These are phyloP conservation scores for Tetrao urogallus DNA, from an alignment of 2,113 vertebrate species.

Conservation along the genomic window DNA sequence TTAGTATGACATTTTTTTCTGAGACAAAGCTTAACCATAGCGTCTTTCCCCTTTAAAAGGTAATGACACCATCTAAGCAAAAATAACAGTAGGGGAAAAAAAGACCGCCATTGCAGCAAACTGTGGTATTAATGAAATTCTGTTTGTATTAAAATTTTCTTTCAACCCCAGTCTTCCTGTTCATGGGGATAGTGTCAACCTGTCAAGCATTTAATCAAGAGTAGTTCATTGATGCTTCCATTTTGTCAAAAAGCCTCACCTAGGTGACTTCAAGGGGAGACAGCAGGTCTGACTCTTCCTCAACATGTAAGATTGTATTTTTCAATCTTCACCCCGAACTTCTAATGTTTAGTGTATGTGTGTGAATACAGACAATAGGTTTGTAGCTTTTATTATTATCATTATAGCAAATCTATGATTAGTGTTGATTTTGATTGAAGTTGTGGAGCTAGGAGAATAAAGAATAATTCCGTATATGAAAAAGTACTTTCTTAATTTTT, in stretches of 20 bases:
- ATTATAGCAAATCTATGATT: not conserved
- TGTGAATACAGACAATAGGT: not conserved
- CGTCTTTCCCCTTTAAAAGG: conserved; percentile 45
- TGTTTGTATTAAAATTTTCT: conserved; percentile 76
- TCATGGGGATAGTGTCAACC: conserved; percentile 64
- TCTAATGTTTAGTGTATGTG: not conserved
- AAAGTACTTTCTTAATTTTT: not conserved
- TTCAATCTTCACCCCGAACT: conserved; percentile 30
- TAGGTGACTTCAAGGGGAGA: conserved; percentile 68
- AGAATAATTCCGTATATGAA: not conserved
- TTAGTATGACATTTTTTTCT: conserved; percentile 42
- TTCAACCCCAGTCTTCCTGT: conserved; percentile 63
- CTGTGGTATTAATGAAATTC: conserved; percentile 76
- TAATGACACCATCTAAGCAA: conserved; percentile 57
- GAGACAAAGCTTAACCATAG: conserved; percentile 49
- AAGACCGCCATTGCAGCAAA: conserved; percentile 56
- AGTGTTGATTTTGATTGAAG: not conserved
- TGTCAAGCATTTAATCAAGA: conserved; percentile 73
- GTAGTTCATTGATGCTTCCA: conserved; percentile 67
- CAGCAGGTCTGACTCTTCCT: conserved; percentile 46
- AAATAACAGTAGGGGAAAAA: not conserved
- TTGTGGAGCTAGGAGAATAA: not conserved
- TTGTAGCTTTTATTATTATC: not conserved
- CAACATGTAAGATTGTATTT: conserved; percentile 45
- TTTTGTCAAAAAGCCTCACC: conserved; percentile 63